Percentiles rank a stretch among this genome's conserved stretches.
phyloP scores from a whole-genome alignment of 2,888 invertebrate species.

The Agapostemon virescens region DNA sequence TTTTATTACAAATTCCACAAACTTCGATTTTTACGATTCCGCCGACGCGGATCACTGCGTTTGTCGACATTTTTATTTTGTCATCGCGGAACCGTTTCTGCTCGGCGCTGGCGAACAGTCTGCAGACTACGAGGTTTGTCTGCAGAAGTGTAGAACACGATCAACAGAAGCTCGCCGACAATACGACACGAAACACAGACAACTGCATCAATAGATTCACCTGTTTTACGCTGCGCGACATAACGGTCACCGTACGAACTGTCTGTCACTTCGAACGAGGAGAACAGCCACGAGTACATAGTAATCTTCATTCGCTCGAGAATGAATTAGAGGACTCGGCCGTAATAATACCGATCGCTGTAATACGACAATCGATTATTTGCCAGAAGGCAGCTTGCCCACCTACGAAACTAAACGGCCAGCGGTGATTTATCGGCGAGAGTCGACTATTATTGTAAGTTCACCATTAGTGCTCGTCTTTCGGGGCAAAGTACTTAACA shows the following conservation, averaged over 20 bases:
- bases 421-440: background rate
- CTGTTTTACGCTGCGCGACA: conserved; percentile 56
- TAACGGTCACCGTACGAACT: conserved; percentile 62
- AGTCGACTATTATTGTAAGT: background rate
- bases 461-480: background rate
- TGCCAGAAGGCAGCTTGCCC: background rate
- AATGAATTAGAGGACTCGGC: conserved; percentile 37
- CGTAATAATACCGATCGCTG: conserved; percentile 45
- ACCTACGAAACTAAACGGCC: background rate
- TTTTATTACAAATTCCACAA: too few relatives aligned
- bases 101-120: background rate
- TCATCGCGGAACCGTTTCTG: too few relatives aligned
- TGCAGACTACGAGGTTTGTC: background rate
- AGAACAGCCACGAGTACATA: conserved; percentile 43
- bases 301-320: conserved; percentile 46
- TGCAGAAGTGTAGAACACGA: background rate
- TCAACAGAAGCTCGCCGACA: conserved; percentile 18
- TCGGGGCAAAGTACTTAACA: background rate
- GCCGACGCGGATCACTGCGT: too few relatives aligned
- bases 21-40: too few relatives aligned
- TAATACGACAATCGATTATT: conserved; percentile 35
- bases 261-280: conserved; percentile 62
- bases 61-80: too few relatives aligned
- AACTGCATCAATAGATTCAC: conserved; percentile 64
- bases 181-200: conserved; percentile 30